Evolutionary conservation across 2,113 vertebrate genomes (phyloP), one percentile per base, ranked within the genome.

Genomic region (Theropithecus gelada): DNA sequence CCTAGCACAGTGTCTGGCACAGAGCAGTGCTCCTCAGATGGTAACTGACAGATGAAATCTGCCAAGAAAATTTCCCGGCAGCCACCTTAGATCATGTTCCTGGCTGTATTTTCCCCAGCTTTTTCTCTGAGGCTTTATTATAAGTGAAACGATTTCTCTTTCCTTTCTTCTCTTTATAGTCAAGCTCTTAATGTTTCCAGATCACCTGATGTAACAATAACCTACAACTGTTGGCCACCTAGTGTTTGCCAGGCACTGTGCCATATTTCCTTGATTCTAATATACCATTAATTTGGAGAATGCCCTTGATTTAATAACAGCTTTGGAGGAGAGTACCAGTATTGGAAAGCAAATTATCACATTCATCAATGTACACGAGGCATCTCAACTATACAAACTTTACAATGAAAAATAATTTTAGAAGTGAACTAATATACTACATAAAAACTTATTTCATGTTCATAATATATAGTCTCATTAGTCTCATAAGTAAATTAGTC

Each of bases 201-300:
- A 90, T 25, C 55, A 68, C 23, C 52, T 4, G 11, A 40, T 61
- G 27, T 4, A 80, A 92, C 70, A 78, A 43, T 20, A 93, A 68
- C 55, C 88, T 57, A 20, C n/a, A 75, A 45, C 22, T 50, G 14
- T 2, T 48, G 52, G 59, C 48, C 52, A 45, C 81, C 85, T 50
- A 22, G 25, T 86, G 64, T 83, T 86, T 92, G 30, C 86, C 64
- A 66, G 59, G 50, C 16, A 5, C 9, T 2, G 23, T 20, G 76
- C 22, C 76, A n/a, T 9, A 68, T n/a, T 82, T 61, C 84, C 81
- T 96, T 84, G 85, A 70, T 90, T 90, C 95, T 73, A 79, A 75
- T 78, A 61, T 38, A 68, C 4, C 16, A 66, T 80, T 91, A 18
- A 91, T 76, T 72, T 90, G n/a, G 40, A 86, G 88, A 94, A 78